Base-by-base conservation (phyloP, 1,140 invertebrate genomes). In the Pseudomyrmex pallidus region DNA sequence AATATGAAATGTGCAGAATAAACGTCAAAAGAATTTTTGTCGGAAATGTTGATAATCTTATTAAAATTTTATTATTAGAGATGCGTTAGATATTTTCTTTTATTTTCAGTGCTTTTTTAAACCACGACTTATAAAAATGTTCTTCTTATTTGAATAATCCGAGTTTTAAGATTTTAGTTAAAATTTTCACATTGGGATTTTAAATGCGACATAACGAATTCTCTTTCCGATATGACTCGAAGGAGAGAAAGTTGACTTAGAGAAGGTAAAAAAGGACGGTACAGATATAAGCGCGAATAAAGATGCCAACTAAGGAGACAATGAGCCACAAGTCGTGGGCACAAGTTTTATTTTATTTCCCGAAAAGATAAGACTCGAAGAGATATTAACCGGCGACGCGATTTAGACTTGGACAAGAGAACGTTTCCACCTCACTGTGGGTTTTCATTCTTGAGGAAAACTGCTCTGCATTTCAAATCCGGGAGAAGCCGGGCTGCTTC, bases 381-480 rank as follows among this genome's bases (percentile, higher is more conserved):
- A 82, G 80, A 82, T 80, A 87, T 88, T 88, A 88, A 88, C 87
- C 74, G 73, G 73, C 86, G 76, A 83, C 84, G 77, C 86, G 87
- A 88, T 83, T 87, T 87, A 61, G 76, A 85, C 84, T 85, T 74
- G 87, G 77, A 85, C 86, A 87, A 85, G 87, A 82, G 73, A 83
- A 87, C 82, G 86, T 80, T 80, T 87, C 85, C 74, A 87, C 68
- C 70, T 74, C 85, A 83, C 73, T 67, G 56, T 25, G 63, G 86
- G 50, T 87, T 87, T 78, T 86, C 85, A 83, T 82, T 84, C 82
- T 74, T 74, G 74, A 66, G 74, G 74, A 52, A 66, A 83, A 82
- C 86, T 88, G 67, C 54, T 88, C 87, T 88, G 87, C 87, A 88
- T 88, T 88, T 88, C 87, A 88, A 88, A 88, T 88, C 83, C 77